Evolutionary conservation across 2,888 invertebrate genomes (phyloP), one percentile per base, ranked within the genome.

Genomic region (Hypercompe scribonia): DNA sequence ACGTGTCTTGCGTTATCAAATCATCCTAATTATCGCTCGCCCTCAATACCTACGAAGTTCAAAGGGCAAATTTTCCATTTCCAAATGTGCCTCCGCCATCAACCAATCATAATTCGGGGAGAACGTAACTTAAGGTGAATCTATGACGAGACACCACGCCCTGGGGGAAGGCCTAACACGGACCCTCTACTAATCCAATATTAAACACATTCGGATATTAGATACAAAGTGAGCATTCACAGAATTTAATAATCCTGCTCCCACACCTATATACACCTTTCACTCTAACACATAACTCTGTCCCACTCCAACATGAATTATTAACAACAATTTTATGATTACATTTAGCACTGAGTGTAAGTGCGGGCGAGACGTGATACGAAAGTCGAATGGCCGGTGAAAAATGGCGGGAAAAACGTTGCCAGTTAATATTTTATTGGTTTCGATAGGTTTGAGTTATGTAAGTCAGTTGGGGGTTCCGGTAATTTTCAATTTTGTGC

Each of bases 301-400:
- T 91, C 91, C 78, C 88, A 64, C 82, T 91, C 91, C 75, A 73
- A 78, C 90, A 84, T 95, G 95, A 95, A 95, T 95, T 95, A 95
- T 95, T 95, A 94, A 95, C 94, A 94, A 94, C 95, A 94, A 94
- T 94, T 95, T 95, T 95, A 95, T 94, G 95, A 95, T 95, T 94
- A 93, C 94, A 94, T 94, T 95, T 94, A 94, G 91, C 92, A 90
- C 88, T 88, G 91, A 92, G 92, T 92, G 89, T 92, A 93, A 94
- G 94, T 92, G 93, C 91, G 89, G 90, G 88, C 73, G 81, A 81
- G 84, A 95, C 95, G 95, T 95, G 95, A 92, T 88, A 86, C 85
- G 95, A 92, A 93, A 92, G 80, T 90, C 84, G 90, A 93, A 90
- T 91, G 90, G 89, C 89, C 90, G 85, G 90, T 93, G 94, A 93